These are phyloP conservation scores for Cettia cetti DNA, from an alignment of 2,113 vertebrate genomes.

Conservation along the genomic window DNA sequence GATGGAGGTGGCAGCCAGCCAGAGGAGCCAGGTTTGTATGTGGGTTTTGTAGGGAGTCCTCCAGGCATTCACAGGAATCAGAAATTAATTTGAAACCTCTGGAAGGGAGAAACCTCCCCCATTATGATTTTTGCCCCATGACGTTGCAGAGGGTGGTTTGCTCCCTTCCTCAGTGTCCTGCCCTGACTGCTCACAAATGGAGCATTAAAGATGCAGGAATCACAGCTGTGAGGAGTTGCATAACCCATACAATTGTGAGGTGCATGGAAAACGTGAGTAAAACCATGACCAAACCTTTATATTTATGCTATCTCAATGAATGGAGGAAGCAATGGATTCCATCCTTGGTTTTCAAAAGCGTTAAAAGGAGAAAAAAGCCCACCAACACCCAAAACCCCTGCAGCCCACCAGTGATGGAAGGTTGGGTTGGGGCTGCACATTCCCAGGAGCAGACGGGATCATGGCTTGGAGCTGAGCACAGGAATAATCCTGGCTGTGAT, in stretches of 20 bases:
- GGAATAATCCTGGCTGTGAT: background rate
- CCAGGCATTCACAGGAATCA: fast-evolving
- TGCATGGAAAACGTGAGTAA: background rate
- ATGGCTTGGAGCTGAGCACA: fast-evolving
- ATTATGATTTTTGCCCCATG: background rate
- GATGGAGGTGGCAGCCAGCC: background rate
- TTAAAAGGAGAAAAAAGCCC: background rate
- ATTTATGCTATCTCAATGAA: background rate
- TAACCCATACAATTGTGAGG: background rate
- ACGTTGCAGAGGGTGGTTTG: background rate
- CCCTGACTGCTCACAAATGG: background rate
- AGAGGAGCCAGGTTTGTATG: background rate
- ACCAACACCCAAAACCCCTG: background rate
- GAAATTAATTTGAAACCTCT: background rate
- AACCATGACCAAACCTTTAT: background rate
- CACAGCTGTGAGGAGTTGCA: background rate
- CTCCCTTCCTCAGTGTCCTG: fast-evolving
- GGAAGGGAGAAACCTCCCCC: background rate
- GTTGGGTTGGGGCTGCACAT: background rate
- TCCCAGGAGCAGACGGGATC: background rate
- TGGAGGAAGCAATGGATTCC: background rate
- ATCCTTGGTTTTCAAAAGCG: background rate
- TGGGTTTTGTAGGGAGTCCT: background rate
- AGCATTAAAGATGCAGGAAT: background rate
- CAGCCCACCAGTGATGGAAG: background rate